These are phyloP conservation scores for Acanthopagrus latus DNA, from an alignment of 2,797 vertebrate species.

Conservation along the genomic window DNA sequence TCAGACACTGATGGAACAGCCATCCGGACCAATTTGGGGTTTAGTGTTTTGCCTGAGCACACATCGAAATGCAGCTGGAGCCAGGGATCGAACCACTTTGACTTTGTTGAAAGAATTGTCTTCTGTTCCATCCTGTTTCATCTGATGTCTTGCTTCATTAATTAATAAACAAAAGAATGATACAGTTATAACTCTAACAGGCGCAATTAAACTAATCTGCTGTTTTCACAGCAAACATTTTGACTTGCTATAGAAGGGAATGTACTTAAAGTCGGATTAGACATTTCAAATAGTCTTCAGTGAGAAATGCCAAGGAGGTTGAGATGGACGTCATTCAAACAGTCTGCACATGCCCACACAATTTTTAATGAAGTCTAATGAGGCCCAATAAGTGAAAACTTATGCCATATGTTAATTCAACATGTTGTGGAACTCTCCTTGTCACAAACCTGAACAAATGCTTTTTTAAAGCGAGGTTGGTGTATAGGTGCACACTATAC, in stretches of 20 bases:
- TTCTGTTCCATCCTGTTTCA: not conserved
- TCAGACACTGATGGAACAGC: too few species aligned
- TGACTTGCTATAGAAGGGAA: not conserved
- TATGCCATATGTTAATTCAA: slow-evolving; percentile 5
- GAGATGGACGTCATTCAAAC: slow-evolving; percentile 7
- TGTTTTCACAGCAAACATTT: not conserved
- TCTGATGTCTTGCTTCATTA: not conserved
- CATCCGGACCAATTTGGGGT: too few species aligned
- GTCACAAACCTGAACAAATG: slow-evolving; percentile 32
- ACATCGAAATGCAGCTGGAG: too few species aligned
- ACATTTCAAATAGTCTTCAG: not conserved
- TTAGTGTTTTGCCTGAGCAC: too few species aligned
- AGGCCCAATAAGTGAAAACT: not conserved
- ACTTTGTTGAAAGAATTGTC: not conserved
- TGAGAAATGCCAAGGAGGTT: not conserved
- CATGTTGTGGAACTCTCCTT: not conserved
- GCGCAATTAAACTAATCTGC: not conserved
- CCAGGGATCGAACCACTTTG: too few species aligned
- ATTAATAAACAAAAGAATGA: not conserved
- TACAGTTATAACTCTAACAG: not conserved
- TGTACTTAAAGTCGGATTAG: too few species aligned
- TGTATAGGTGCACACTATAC: slow-evolving; percentile 29
- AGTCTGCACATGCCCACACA: not conserved
- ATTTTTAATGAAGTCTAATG: not conserved
- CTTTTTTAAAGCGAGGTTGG: slow-evolving; percentile 43